phyloP scores from a whole-genome alignment of 2,888 invertebrate genomes.

The Beris morrisii region DNA sequence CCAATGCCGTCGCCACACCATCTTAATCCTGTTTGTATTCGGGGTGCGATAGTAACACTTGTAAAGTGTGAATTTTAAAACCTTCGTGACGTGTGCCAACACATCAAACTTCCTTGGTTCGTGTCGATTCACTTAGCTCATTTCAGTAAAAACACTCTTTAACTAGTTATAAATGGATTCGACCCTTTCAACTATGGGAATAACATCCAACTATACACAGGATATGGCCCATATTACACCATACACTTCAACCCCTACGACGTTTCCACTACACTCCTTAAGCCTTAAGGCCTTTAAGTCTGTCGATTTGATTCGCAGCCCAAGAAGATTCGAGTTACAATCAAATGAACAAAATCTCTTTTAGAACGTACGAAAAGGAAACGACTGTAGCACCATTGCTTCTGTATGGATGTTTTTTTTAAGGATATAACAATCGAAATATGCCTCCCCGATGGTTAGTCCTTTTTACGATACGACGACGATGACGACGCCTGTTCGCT shows the following conservation, averaged over 20 bases:
- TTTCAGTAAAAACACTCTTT: constrained; percentile 5
- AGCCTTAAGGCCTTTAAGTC: too few species aligned
- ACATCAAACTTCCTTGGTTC: constrained; percentile 29
- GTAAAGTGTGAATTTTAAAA: constrained; percentile 35
- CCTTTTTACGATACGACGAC: constrained; percentile 18
- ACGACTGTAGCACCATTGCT: constrained; percentile 1
- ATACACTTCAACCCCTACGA: too few species aligned
- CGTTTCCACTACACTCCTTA: too few species aligned
- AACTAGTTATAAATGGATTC: constrained; percentile 21
- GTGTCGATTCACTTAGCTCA: constrained; percentile 27
- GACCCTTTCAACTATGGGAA: constrained; percentile 24
- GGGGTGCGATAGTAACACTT: constrained; percentile 32
- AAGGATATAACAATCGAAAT: neutral
- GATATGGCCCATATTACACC: too few species aligned
- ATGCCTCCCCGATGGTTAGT: constrained; percentile 14
- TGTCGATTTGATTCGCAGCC: neutral
- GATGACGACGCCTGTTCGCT: constrained; percentile 29
- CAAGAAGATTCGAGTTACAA: neutral
- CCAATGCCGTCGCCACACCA: neutral
- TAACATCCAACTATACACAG: constrained; percentile 2
- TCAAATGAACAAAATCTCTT: constrained; percentile 4
- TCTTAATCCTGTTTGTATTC: constrained; percentile 28
- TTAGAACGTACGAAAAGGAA: neutral
- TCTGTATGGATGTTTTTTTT: neutral
- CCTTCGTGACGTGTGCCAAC: constrained; percentile 34